Evolutionary conservation across 2,888 invertebrate genomes (phyloP).

Genomic region (Camponotus fellah): DNA sequence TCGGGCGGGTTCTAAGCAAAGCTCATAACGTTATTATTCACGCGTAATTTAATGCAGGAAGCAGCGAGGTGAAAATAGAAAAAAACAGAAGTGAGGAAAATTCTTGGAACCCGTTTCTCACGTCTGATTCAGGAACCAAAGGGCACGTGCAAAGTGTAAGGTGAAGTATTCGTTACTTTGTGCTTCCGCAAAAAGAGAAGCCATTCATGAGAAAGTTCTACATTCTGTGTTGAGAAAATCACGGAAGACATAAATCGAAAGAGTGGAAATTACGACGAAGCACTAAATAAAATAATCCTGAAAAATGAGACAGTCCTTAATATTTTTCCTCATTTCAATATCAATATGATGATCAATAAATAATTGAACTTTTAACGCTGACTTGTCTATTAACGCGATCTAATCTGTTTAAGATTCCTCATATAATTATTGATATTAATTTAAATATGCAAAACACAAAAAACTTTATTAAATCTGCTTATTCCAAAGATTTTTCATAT

Average conservation of each 20-base stretch:
- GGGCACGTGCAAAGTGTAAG: constrained; percentile 31
- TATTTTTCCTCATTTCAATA: constrained; percentile 24
- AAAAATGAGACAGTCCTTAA: constrained; percentile 31
- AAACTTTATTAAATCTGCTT: constrained; percentile 18
- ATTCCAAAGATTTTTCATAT: too few relatives aligned
- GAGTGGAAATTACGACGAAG: constrained; percentile 30
- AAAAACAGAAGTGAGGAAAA: constrained; percentile 43
- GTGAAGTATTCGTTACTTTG: constrained; percentile 25
- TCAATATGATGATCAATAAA: constrained; percentile 34
- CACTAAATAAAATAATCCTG: constrained; percentile 33
- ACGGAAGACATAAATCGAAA: constrained; percentile 26
- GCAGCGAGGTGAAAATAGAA: constrained; percentile 12
- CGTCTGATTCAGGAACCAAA: constrained; percentile 44
- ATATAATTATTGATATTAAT: constrained; percentile 8
- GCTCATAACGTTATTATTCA: constrained; percentile 49
- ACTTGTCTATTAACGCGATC: constrained; percentile 21
- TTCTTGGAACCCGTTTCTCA: constrained; percentile 39
- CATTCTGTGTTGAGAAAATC: constrained; percentile 41
- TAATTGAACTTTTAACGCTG: constrained; percentile 31
- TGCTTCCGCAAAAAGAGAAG: constrained; percentile 20
- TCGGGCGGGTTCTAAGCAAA: constrained; percentile 36
- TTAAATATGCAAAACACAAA: neutral
- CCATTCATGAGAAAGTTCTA: constrained; percentile 51
- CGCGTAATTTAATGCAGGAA: constrained; percentile 50
- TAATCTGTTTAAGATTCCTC: neutral